Base-by-base conservation (phyloP, 2,888 invertebrate species). In the Thecophora atra region DNA sequence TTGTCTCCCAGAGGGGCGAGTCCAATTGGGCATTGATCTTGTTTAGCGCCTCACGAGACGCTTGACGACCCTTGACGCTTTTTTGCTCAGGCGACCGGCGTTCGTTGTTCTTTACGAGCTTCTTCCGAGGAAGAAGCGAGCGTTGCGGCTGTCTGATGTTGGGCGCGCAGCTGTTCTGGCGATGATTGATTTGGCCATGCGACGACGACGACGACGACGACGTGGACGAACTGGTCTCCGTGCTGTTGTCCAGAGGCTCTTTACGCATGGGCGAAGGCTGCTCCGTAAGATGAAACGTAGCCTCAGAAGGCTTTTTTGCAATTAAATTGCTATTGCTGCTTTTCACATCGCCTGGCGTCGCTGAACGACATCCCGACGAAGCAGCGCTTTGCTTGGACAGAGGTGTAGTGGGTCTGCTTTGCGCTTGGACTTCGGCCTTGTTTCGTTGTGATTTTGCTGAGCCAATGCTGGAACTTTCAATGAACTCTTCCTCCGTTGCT, bases 1-100 rank as follows among this genome's bases (percentile, higher is more conserved):
- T 92, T 5, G 90, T 88, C 84, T 95, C 94, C 96, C 95, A 95
- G 81, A 93, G 94, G 74, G 90, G 88, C 72, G 89, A 90, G 79
- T 94, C 93, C 26, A 94, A 87, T 76, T 93, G 91, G 47, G 86
- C 82, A 69, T 92, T 87, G 58, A 91, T 90, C 73, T 91, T 90
- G 21, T 89, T 88, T 17, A 93, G 82, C 0, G 90, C 90, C 54
- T 91, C 91, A 74, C 91, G 90, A 0, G 92, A 79, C 91, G 91
- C 21, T 89, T 89, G 77, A 90, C 89, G 21, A 42, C 37, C n/a
- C 8, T n/a, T 44, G 7, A 7, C 13, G 44, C 8, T 11, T 7
- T 13, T 13, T 44, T 44, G 0, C 44, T 44, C 44, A 13, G 44
- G 24, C 90, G 88, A n/a, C n/a, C n/a, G n/a, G n/a, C n/a, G n/a